Base-by-base conservation (phyloP, 2,113 vertebrate genomes). In the Lutjanus erythropterus region DNA sequence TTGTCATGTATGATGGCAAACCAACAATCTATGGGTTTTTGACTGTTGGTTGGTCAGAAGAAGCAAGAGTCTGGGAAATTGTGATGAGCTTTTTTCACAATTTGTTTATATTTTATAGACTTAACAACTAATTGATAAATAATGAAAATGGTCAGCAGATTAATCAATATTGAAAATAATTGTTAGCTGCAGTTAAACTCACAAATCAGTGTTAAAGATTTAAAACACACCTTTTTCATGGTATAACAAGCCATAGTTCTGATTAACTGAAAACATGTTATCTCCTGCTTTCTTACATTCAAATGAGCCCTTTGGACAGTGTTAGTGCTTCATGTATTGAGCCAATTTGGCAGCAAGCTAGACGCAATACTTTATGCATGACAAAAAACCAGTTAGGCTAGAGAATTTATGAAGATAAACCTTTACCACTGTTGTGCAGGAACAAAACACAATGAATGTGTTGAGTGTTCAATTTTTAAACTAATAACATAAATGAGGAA, bases 221-320 rank as follows among this genome's bases (percentile, higher is more conserved):
- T 50, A 19, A 60, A 61, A 62, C 31, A 16, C 18, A 52, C 2
- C 27, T 35, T 46, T 53, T 56, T 23, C 16, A 31, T 62, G 27
- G 35, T 19, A 37, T 58, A 62, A 14, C 46, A 71, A 41, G 55
- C 18, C 41, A 4, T 58, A 23, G 33, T 59, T 37, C n/a, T 60
- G 4, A 10, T 59, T 11, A 29, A 35, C 9, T 4, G 66, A 37
- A 68, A 74, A 41, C 46, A 15, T 21, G 19, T 68, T 41, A 35
- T 23, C 27, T 64, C 46, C 4, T 39, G 7, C 50, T 58, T 42
- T 27, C 21, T 53, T 49, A 47, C 5, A 75, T 55, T 58, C 62
- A 64, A 42, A 69, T 49, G 11, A 72, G 42, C 3, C 50, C 52
- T 23, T 61, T 62, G 21, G 58, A 35, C 18, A 64, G 35, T 10